phyloP scores from a whole-genome alignment of 2,797 vertebrate genomes.

The Buceros bicornis region DNA sequence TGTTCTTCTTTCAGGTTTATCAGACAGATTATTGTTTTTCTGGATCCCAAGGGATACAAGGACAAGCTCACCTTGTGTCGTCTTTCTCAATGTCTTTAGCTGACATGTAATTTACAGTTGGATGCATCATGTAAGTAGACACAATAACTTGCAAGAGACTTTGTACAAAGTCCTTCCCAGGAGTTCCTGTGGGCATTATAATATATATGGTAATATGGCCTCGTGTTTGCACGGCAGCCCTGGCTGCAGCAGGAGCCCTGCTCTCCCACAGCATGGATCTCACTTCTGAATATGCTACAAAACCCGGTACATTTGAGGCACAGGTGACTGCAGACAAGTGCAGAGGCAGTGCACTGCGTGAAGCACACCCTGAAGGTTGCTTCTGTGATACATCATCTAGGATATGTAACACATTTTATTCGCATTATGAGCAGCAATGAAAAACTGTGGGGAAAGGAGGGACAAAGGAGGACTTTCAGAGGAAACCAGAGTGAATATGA shows the following conservation, averaged over 20 bases:
- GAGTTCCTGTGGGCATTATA: neutral
- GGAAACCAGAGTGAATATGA: neutral
- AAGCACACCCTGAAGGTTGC: neutral
- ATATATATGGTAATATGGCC: neutral
- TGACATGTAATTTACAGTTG: neutral
- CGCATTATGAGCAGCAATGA: neutral
- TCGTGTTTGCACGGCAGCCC: neutral
- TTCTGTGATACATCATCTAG: neutral
- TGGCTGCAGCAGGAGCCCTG: neutral
- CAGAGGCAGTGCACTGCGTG: neutral
- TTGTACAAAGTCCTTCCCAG: neutral
- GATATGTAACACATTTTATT: neutral
- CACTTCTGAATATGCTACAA: neutral
- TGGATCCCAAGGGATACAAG: neutral
- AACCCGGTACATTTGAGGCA: neutral
- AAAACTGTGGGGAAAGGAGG: neutral
- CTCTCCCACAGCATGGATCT: neutral
- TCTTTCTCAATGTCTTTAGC: neutral
- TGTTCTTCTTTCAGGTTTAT: neutral
- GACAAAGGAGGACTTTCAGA: neutral
- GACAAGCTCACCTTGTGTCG: neutral
- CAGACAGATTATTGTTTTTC: neutral
- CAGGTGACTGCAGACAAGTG: neutral
- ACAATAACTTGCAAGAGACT: neutral
- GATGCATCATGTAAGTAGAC: neutral